Base-by-base conservation (phyloP, 1,140 invertebrate genomes). In the Chrysoperla carnea region DNA sequence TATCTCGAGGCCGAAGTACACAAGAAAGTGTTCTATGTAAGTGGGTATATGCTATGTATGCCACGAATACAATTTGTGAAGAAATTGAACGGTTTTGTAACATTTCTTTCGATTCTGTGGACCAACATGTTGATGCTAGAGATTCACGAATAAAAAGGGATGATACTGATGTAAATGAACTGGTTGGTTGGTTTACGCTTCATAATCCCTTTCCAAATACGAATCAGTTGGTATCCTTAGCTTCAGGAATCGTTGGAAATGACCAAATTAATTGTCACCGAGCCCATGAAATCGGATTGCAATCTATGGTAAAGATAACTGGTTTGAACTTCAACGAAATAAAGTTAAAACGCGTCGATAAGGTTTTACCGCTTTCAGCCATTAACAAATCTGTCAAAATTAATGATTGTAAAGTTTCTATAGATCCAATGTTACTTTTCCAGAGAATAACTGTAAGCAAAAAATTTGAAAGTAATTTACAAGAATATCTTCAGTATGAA, bases 401-500 rank as follows among this genome's bases (percentile, higher is more conserved):
- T 23, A 23, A 57, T 45, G 46, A 59, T 47, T 46, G 48, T 41
- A 54, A 50, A 47, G 50, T 61, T 40, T 14, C 52, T 36, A 37
- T 64, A 28, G 54, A 61, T 48, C 59, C 58, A 49, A 39, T 60
- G 23, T 47, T 60, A 48, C 49, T 62, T 5, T 61, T 63, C 48
- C 58, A 61, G 44, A 47, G 59, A 48, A 62, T 62, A 44, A 52
- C 38, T 46, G 48, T 58, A 31, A 47, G 38, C 39, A 58, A 61
- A 48, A 36, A 58, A 51, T 50, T 48, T 48, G 49, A 59, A 49
- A 53, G 37, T 23, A 23, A 23, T 23, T 23, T 23, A 23, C 29
- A 55, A 45, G 43, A 58, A 52, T 57, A 58, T 50, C 46, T 62
- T 46, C 46, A 55, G 43, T 61, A 59, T 55, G 58, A 64, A 55